Base-by-base conservation (phyloP, 2,797 vertebrate species). In the Sebastes vulpes region DNA sequence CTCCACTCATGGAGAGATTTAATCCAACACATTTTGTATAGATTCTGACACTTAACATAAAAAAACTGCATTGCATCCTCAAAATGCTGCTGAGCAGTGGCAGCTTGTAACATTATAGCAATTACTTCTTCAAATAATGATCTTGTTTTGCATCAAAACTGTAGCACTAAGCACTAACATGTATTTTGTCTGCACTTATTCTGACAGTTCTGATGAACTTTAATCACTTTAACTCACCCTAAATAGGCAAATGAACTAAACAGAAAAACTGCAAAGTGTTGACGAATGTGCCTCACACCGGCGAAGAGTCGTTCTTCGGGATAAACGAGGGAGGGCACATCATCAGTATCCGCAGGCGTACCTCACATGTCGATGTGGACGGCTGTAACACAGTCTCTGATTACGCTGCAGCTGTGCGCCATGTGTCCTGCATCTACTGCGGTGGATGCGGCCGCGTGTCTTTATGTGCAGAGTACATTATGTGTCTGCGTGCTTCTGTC, bases 351-450 rank as follows among this genome's bases (percentile, higher is more conserved):
- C 83, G 42, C 83, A 76, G 83, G 71, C 83, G 54, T 65, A 61
- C 32, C 50, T 82, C 89, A 86, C 52, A 82, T 71, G 82, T 77
- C 57, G 70, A 79, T 78, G 61, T 57, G 73, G 82, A 65, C 4
- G 79, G 70, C 79, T 75, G 78, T 48, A 78, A 70, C 72, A 16
- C 84, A 29, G 75, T 70, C 56, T 93, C 93, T 95, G 92, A 94
- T 95, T 90, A 91, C 78, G 68, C 84, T 87, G 91, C 87, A 93
- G 91, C 90, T 90, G 89, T 35, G 68, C 64, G 2, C 87, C 91
- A 92, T 84, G 86, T 92, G 90, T 87, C 77, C 75, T 6, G 10
- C 63, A 6, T 70, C 76, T 58, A 38, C 76, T 72, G 85, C 26
- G 61, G 60, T 80, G 92, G 92, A 94, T 79, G 71, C 21, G 70